A percentile compares a stretch with the other conserved stretches of the same genome.
These are phyloP conservation scores for Gibbula magus DNA, from an alignment of 2,888 invertebrate species.

Conservation along the genomic window DNA sequence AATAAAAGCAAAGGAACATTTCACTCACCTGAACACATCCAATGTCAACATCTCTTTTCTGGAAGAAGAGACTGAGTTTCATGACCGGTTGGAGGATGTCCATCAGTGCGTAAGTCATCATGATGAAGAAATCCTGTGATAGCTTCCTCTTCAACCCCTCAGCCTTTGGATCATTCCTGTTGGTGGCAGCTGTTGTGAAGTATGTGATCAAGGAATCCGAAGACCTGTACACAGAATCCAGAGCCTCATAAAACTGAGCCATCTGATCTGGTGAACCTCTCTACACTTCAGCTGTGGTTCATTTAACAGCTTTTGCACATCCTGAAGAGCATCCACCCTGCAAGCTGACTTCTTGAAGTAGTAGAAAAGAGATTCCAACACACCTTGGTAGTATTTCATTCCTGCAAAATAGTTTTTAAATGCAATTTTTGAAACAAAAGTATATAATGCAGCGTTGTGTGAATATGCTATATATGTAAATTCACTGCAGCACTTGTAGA, in stretches of 20 bases:
- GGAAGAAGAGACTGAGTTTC: too few species aligned
- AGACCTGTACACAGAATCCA: slow-evolving; percentile 34
- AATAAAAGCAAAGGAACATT: too few species aligned
- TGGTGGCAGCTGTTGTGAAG: slow-evolving; percentile 24
- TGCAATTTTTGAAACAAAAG: too few species aligned
- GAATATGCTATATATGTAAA: too few species aligned
- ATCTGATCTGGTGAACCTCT: slow-evolving; percentile 36
- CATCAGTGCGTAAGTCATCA: slow-evolving; percentile 35
- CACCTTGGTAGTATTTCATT: slow-evolving; percentile 32
- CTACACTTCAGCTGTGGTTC: slow-evolving; percentile 32
- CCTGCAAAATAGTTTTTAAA: neutral
- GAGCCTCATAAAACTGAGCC: slow-evolving; percentile 41
- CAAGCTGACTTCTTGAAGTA: slow-evolving; percentile 41
- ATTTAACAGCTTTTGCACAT: slow-evolving; percentile 35
- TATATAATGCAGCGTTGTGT: too few species aligned
- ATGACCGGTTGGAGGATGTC: slow-evolving; percentile 7
- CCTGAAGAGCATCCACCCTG: slow-evolving; percentile 26
- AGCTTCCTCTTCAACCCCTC: slow-evolving; percentile 34
- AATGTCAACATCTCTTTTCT: neutral
- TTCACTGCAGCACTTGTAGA: too few species aligned
- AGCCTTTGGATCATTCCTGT: too few species aligned
- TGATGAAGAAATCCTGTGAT: slow-evolving; percentile 35
- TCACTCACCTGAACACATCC: slow-evolving; percentile 30
- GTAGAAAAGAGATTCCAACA: slow-evolving; percentile 33
- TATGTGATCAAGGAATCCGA: slow-evolving; percentile 35